A percentile compares a stretch with the other conserved stretches of the same genome.
phyloP scores from a whole-genome alignment of 2,113 vertebrate genomes.

The Gorilla gorilla region DNA sequence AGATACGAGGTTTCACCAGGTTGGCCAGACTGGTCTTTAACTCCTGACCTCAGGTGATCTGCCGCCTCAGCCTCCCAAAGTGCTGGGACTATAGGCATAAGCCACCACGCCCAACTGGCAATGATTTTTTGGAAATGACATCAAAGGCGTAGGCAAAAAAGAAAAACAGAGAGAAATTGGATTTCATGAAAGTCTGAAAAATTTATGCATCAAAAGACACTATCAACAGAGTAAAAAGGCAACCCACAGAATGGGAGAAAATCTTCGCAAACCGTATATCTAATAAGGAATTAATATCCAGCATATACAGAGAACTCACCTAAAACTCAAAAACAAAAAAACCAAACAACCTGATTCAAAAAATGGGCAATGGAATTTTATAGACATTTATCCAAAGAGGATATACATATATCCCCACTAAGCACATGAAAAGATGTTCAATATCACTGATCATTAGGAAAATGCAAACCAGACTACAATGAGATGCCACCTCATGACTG shows the following conservation, averaged over 20 bases:
- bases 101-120: too few species aligned
- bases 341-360: not conserved
- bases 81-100: too few species aligned
- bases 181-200: not conserved
- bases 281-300: not conserved
- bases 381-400: not conserved
- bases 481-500: not conserved
- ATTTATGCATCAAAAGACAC: not conserved
- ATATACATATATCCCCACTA: not conserved
- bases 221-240: not conserved
- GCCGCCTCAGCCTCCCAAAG: too few species aligned
- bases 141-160: not conserved
- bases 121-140: not conserved
- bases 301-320: not conserved
- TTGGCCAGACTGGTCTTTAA: too few species aligned
- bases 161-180: not conserved
- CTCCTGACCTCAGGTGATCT: too few species aligned
- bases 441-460: not conserved
- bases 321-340: not conserved
- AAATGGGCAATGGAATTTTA: not conserved
- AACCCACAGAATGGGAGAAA: not conserved
- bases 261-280: not conserved
- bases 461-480: not conserved
- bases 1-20: too few species aligned
- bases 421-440: not conserved